Evolutionary conservation across 2,113 vertebrate genomes (phyloP), one percentile per base, ranked within the genome.

Genomic region (western clawed frog (Xenopus tropicalis)): DNA sequence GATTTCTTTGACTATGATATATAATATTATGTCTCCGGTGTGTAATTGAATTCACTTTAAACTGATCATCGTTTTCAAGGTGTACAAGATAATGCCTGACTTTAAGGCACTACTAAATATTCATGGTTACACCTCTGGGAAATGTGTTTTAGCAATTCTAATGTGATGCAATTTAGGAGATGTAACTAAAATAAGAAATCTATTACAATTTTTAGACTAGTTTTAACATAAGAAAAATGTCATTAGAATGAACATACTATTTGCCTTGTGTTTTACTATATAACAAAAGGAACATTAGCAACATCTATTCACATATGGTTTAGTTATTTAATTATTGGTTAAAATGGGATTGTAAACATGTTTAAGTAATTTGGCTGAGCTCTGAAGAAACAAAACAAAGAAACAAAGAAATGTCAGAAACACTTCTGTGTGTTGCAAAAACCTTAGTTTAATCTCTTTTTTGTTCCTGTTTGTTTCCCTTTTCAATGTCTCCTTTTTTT

Each of bases 71-170:
- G 51, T 74, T 37, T 52, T 64, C 64, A 74, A 67, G 72, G 72
- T 74, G 72, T 74, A 74, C 72, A 74, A 67, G 72, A 67, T 74
- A 66, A 74, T 74, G 72, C 64, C 62, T 74, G 64, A 66, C 64
- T 74, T 74, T 67, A 74, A 74, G 63, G 72, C 72, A 67, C 64
- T 67, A 65, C 54, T 74, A 67, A 66, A 74, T 74, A 74, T 67
- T 74, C 72, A 74, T 74, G 24, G 66, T 74, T 61, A 59, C 37
- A 61, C 72, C 63, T 67, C 64, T 67, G 64, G 72, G 72, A 74
- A 14, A 29, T 16, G 29, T 74, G 19, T 66, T 61, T 74, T 54
- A 67, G 72, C 72, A 74, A 74, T 66, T 74, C 72, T 67, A 74
- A 74, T 74, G 58, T 43, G 42, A 67, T 57, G 46, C 48, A 67